Evolutionary conservation across 2,888 invertebrate genomes (phyloP).

Genomic region (Conops quadrifasciatus): DNA sequence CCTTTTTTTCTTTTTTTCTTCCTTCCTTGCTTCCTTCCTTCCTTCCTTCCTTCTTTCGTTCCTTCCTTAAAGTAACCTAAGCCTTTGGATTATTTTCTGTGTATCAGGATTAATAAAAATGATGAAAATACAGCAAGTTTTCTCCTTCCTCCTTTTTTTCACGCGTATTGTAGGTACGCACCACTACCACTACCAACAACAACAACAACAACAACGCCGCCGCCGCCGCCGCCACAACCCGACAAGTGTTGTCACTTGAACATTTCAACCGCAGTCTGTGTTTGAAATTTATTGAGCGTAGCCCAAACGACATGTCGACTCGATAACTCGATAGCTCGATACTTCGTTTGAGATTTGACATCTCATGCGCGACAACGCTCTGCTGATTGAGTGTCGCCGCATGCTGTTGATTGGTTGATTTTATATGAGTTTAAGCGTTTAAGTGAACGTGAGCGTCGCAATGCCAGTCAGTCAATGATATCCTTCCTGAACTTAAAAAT

Average conservation of each 20-base stretch:
- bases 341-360: conserved; percentile 22
- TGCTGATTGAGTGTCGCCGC: conserved; percentile 47
- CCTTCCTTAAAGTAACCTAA: no score
- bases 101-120: no score
- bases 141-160: no score
- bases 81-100: no score
- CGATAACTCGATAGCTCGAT: background rate
- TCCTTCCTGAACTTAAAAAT: no score
- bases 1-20: no score
- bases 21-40: no score
- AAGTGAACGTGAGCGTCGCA: conserved; percentile 40
- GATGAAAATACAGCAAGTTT: no score
- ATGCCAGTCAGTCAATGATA: conserved; percentile 3
- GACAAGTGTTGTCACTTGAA: conserved; percentile 26
- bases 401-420: conserved; percentile 65
- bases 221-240: background rate
- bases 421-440: conserved; percentile 57
- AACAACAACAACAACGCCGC: background rate
- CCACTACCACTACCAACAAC: background rate
- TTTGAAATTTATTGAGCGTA: conserved; percentile 35
- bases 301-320: background rate
- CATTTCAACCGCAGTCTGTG: conserved; percentile 35
- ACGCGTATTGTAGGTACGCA: no score
- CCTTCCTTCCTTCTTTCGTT: no score
- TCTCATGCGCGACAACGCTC: conserved; percentile 7